Conservation (phyloP, 2,888 invertebrate species). For the Sturmia bella region DNA sequence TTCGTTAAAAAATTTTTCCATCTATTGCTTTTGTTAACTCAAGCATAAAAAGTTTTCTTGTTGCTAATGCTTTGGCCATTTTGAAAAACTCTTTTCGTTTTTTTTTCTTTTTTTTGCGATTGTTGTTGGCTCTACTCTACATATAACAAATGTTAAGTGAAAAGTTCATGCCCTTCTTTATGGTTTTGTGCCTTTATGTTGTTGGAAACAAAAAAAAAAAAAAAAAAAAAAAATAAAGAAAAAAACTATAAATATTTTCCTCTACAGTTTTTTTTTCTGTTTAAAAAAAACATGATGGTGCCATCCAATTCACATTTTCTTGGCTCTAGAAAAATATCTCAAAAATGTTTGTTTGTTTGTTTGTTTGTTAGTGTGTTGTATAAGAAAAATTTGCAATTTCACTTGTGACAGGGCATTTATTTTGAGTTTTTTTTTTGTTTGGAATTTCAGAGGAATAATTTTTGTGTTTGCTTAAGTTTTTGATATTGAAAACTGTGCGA, state of each 20-base stretch:
- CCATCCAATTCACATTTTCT: slow-evolving; percentile 63
- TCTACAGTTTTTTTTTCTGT: not conserved
- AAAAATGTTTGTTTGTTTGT: slow-evolving; percentile 12
- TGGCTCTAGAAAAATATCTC: slow-evolving; percentile 22
- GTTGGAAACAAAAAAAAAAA: not conserved
- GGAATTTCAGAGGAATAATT: slow-evolving; percentile 17
- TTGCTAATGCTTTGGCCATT: slow-evolving; percentile 50
- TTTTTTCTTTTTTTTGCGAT: slow-evolving; percentile 19
- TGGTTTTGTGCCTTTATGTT: slow-evolving; percentile 61
- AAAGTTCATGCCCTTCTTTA: slow-evolving; percentile 70
- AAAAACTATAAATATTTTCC: slow-evolving; percentile 4
- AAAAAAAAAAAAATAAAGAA: too few species aligned
- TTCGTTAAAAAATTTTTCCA: slow-evolving; percentile 23
- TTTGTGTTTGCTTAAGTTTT: slow-evolving; percentile 20
- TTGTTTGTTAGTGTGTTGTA: not conserved
- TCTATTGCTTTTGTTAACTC: slow-evolving; percentile 55
- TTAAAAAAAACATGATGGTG: slow-evolving; percentile 56
- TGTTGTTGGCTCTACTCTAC: slow-evolving; percentile 51
- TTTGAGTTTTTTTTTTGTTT: slow-evolving; percentile 18
- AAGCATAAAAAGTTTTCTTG: slow-evolving; percentile 30
- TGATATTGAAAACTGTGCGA: slow-evolving; percentile 32
- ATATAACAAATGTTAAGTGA: slow-evolving; percentile 69
- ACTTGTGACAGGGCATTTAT: slow-evolving; percentile 60
- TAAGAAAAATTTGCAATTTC: slow-evolving; percentile 57
- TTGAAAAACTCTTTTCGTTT: slow-evolving; percentile 31